phyloP scores from a whole-genome alignment of 2,797 vertebrate species.

The Salarias fasciatus region DNA sequence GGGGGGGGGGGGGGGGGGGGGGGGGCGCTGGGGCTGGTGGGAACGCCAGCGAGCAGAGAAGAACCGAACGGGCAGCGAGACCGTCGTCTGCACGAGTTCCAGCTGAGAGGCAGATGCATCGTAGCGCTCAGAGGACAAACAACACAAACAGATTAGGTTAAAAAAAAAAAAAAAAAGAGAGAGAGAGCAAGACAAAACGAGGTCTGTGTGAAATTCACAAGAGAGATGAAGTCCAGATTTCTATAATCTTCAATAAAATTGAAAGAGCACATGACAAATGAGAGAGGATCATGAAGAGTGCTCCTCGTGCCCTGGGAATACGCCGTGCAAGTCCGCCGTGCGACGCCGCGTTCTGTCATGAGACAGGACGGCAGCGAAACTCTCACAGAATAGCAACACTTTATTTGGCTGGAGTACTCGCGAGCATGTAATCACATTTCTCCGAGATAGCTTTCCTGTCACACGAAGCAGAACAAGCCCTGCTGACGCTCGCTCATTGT shows the following conservation, averaged over 20 bases:
- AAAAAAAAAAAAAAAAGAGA: neutral
- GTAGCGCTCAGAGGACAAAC: conserved; percentile 50
- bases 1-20: conserved; percentile 4
- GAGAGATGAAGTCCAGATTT: conserved; percentile 44
- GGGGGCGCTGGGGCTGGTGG: conserved; percentile 17
- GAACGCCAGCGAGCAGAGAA: conserved; percentile 34
- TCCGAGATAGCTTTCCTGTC: conserved; percentile 19
- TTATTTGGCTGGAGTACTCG: conserved; percentile 23
- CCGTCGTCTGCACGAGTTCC: conserved; percentile 45
- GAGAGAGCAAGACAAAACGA: conserved; percentile 44
- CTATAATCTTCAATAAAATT: conserved; percentile 43
- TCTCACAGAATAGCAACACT: conserved; percentile 8
- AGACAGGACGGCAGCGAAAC: conserved; percentile 14
- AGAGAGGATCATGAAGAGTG: conserved; percentile 27
- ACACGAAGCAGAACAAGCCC: conserved; percentile 32
- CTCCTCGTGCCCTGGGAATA: conserved; percentile 8
- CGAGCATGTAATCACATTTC: conserved; percentile 38
- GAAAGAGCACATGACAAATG: conserved; percentile 41
- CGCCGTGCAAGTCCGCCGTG: neutral
- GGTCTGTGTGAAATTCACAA: conserved; percentile 47
- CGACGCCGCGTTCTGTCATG: neutral
- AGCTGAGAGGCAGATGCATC: conserved; percentile 55
- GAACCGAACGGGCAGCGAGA: conserved; percentile 42
- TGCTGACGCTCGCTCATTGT: neutral
- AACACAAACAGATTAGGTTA: conserved; percentile 59